Evolutionary conservation across 92 coral and sea anemone species (phyloP).

Genomic region (Umimayanthus chanpuru): DNA sequence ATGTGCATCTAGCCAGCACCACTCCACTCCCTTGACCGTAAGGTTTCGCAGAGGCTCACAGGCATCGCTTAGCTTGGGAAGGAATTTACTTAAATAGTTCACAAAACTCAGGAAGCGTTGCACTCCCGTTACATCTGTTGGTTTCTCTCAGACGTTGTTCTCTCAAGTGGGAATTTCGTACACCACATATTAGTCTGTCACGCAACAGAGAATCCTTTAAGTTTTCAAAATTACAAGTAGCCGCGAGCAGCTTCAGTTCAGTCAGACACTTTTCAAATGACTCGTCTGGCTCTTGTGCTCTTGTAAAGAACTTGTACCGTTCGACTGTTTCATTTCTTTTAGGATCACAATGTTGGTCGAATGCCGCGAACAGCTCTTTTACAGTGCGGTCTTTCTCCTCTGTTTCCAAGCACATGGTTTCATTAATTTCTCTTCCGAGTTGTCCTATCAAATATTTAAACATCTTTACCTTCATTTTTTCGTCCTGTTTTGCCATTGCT

Average conservation of each 20-base stretch:
- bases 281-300: conserved; percentile 14
- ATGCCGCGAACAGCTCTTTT: conserved; percentile 38
- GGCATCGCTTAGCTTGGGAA: conserved; percentile 17
- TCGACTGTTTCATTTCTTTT: too few relatives aligned
- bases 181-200: too few relatives aligned
- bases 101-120: conserved; percentile 51
- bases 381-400: conserved; percentile 24
- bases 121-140: conserved; percentile 52
- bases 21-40: conserved; percentile 21
- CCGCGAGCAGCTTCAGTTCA: not conserved
- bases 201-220: too few relatives aligned
- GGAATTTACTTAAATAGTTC: too few relatives aligned
- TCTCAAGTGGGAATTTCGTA: too few relatives aligned
- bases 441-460: conserved; percentile 22
- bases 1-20: too few relatives aligned
- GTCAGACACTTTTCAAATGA: not conserved
- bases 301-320: too few relatives aligned
- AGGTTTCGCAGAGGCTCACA: conserved; percentile 47
- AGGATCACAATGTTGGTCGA: conserved; percentile 60
- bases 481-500: conserved; percentile 37
- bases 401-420: conserved; percentile 22
- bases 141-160: too few relatives aligned
- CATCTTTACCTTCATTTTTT: too few relatives aligned
- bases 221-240: too few relatives aligned
- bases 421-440: conserved; percentile 27